Base-by-base conservation (phyloP, 2,888 invertebrate species). In the Dione juno region DNA sequence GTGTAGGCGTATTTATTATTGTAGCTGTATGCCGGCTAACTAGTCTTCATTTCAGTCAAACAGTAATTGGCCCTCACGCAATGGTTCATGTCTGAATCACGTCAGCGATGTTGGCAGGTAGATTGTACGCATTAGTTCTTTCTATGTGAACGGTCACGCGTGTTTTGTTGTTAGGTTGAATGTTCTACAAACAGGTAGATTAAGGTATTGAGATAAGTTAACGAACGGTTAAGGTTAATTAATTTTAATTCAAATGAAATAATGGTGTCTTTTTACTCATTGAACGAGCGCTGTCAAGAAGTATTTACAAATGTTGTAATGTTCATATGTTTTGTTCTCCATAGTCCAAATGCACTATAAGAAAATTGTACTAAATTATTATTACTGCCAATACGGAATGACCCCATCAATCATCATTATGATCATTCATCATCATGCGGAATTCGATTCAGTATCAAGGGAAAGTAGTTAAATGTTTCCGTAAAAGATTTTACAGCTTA, bases 41-140 rank as follows among this genome's bases (percentile, higher is more conserved):
- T 41, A 69, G 41, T 37, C 13, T 48, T 58, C 68, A 61, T 53
- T 67, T 64, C 19, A 50, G 48, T 37, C 43, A 50, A 58, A 58
- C 77, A 78, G 76, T 79, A 81, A 83, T 83, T 76, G 82, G 71
- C 67, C 66, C 73, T 73, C 86, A 86, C 86, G 86, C 85, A 76
- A 85, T 68, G 65, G 76, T 80, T 80, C 85, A 83, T 83, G 86
- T 80, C 78, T 66, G 77, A 72, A 73, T 72, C 59, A 54, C 70
- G 72, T 72, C 70, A 58, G 69, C 66, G 40, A 50, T 54, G 52
- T 43, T 66, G 69, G 54, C 74, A 69, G 63, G 57, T 73, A 65
- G 70, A 73, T 74, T 74, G 70, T 71, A 64, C 19, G 48, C 48
- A 69, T 69, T 66, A 52, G 68, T 66, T 63, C 52, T 68, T 37